Evolutionary conservation across 2,888 invertebrate species (phyloP), one percentile per base, ranked within the genome.

Genomic region (Agonopterix arenella): DNA sequence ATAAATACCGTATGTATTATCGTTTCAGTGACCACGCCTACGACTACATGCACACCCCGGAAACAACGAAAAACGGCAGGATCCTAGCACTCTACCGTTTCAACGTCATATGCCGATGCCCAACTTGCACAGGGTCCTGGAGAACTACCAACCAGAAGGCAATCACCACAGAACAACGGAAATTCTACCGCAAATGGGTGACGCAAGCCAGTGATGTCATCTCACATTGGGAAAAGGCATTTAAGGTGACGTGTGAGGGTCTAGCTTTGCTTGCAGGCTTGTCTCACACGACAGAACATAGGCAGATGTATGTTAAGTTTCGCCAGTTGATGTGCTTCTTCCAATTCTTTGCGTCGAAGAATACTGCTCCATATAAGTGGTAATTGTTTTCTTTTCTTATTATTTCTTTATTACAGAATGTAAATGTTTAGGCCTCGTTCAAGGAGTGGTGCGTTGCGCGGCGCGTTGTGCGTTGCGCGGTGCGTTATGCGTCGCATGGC

Each of bases 21-120:
- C 28, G 28, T 28, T 49, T n/a, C 42, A 49, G 50, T 4, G 43
- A 50, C 36, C 50, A 50, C 11, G 46, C 46, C 5, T 50, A 45
- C 11, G 46, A 50, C 8, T n/a, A 11, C 42, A 13, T 49, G 13
- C 40, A 41, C 45, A 11, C 11, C 10, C 41, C 45, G 3, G 13
- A 8, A 11, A 11, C 11, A 9, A 7, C 9, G 1, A 38, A 8
- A 8, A 18, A 44, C 2, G 48, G 16, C 40, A 49, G 11, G 28
- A 28, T 28, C 28, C 28, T 28, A 28, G 28, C 28, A 1, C 36
- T 50, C 43, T 46, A 46, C 43, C 13, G 50, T 5, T 50, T 46
- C 37, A 13, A 16, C 5, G 8, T 18, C 4, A 7, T 46, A 2
- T 50, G 50, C 10, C 8, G 3, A 7, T 50, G 50, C 28, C 11